Percentiles rank a stretch among this genome's conserved stretches.
These are phyloP conservation scores for Helogale parvula DNA, from an alignment of 2,113 vertebrate genomes.

Conservation along the genomic window DNA sequence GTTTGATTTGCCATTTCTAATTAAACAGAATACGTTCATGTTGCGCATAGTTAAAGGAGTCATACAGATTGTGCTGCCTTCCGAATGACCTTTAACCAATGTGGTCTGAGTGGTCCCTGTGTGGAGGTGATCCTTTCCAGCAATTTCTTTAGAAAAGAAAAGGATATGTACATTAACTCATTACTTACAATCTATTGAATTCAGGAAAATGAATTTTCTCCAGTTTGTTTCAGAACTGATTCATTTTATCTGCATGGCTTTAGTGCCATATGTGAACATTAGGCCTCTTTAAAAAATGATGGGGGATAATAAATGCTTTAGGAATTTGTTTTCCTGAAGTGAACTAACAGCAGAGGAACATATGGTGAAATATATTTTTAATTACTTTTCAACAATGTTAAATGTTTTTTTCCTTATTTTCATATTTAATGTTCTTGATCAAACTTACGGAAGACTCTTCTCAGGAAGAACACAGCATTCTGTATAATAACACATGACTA, in stretches of 20 bases:
- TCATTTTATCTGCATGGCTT: conserved; percentile 82
- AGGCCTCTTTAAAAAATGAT: conserved; percentile 86
- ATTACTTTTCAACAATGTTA: conserved; percentile 89
- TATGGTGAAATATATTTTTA: conserved; percentile 90
- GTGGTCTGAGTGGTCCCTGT: background rate
- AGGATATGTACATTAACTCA: conserved; percentile 45
- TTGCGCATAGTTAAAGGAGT: background rate
- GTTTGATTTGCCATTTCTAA: conserved; percentile 62
- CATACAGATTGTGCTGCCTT: background rate
- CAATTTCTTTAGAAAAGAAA: conserved; percentile 32
- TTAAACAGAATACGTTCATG: conserved; percentile 34
- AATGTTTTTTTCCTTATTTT: conserved; percentile 86
- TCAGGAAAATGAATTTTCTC: conserved; percentile 77
- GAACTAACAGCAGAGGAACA: conserved; percentile 83
- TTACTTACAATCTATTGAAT: conserved; percentile 77
- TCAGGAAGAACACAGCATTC: conserved; percentile 79
- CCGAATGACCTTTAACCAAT: background rate
- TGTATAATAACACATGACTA: conserved; percentile 83
- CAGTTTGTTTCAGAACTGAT: conserved; percentile 81
- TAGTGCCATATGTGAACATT: conserved; percentile 82
- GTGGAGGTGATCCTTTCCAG: conserved; percentile 55
- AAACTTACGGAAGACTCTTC: conserved; percentile 79
- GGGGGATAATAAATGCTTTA: conserved; percentile 84
- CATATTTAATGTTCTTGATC: conserved; percentile 86
- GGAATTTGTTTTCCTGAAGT: conserved; percentile 86